Evolutionary conservation across 2,888 invertebrate species (phyloP), one percentile per base, ranked within the genome.

Genomic region (Diplolepis rosae): DNA sequence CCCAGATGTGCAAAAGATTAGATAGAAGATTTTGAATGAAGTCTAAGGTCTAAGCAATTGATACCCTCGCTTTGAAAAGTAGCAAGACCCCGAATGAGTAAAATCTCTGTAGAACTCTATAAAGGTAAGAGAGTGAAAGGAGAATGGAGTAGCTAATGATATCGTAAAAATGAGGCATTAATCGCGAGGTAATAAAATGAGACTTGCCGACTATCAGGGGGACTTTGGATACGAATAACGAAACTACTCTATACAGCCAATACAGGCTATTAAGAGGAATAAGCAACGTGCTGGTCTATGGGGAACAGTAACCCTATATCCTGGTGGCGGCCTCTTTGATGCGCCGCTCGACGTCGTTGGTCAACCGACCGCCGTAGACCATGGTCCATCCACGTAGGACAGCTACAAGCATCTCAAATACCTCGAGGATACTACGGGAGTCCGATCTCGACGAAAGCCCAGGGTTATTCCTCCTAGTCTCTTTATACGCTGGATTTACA

Each of bases 321-420:
- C 82, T 76, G 77, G 75, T 75, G 85, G 83, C 88, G 87, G 88
- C 82, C 68, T 81, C 86, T 83, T 88, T 87, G 87, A 87, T 84
- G 84, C 81, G 77, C 82, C 79, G 82, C 79, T 80, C 79, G 80
- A 76, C 80, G 81, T 80, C 79, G 81, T 77, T 79, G 81, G 80
- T 79, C 84, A 82, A 83, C 82, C 82, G 82, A 81, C 83, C 82
- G 83, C 79, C 84, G 81, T 85, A 83, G 82, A 82, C 83, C 80
- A 80, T 81, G 83, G 85, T 82, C 83, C 85, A 84, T 85, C 83
- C 86, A 82, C 82, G 81, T 81, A 82, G 84, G 86, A 86, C 87
- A 86, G 84, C 83, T 87, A 88, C 88, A 88, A 87, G 87, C 83
- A 83, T 85, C 85, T 87, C 83, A 86, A 87, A 87, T 88, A 88